Evolutionary conservation across 2,888 invertebrate species (phyloP), one percentile per base, ranked within the genome.

Genomic region (Drosophila atripex): DNA sequence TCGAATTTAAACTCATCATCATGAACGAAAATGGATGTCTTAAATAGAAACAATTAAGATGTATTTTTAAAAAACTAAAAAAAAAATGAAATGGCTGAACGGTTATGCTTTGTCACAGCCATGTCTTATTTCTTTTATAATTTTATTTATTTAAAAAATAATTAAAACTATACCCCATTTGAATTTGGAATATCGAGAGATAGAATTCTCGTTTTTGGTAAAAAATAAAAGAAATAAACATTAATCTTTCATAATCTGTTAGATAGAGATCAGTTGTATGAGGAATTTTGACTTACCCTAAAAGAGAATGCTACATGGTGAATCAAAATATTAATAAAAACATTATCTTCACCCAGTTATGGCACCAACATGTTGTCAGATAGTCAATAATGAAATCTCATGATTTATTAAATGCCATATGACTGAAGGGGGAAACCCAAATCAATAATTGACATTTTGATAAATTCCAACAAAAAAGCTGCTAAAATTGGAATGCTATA

Each of bases 381-480:
- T n/a, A 28, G 53, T 61, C 38, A 63, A 12, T 38, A 6, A 21
- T 16, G 18, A 41, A 63, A 47, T 39, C 61, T 32, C 39, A 64
- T 61, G 60, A 61, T 64, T 47, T 64, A 64, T 61, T 41, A 47
- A 39, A 47, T 39, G 39, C n/a, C 60, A 18, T 64, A 61, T 39
- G 47, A 64, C 64, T 16, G 6, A 30, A 35, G 1, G 60, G 39
- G 60, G 21, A 60, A 61, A n/a, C 38, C 47, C 59, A 47, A 47
- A 14, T 1, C 39, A 64, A 47, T 61, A 41, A 57, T 51, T 43
- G 43, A 53, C 35, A 39, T 30, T 43, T 68, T 53, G 21, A 30
- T 69, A 30, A 38, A 55, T 54, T 32, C n/a, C 9, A 68, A 45
- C 30, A 55, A 69, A 30, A 18, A 38, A 46, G 28, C 12, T 45